Percentiles rank a stretch among this genome's conserved stretches.
phyloP scores from a whole-genome alignment of 2,113 vertebrate genomes.

The Oryzias melastigma region DNA sequence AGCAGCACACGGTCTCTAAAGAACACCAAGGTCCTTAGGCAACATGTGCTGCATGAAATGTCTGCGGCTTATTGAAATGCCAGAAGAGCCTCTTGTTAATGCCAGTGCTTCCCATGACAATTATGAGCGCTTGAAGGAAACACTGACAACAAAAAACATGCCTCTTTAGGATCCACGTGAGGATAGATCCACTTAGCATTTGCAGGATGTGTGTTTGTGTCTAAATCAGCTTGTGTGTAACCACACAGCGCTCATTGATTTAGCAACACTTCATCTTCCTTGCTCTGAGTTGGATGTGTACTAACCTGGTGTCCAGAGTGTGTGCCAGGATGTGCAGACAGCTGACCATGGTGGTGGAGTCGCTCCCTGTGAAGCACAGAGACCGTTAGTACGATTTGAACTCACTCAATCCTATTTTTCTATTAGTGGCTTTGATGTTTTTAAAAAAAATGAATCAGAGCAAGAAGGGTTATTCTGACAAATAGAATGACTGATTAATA shows the following conservation, averaged over 20 bases:
- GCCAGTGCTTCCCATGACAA: slow-evolving; percentile 38
- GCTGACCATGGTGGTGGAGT: slow-evolving; percentile 95
- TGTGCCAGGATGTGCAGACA: slow-evolving; percentile 97
- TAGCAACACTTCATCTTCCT: no score
- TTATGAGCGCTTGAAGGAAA: slow-evolving; percentile 22
- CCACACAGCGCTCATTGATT: not conserved
- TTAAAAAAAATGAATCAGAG: no score
- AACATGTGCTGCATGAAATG: slow-evolving; percentile 43
- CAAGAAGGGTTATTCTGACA: no score
- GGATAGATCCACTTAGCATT: slow-evolving; percentile 6
- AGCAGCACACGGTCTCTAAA: slow-evolving; percentile 44
- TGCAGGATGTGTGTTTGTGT: not conserved
- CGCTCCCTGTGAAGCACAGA: slow-evolving; percentile 81
- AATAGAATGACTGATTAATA: no score
- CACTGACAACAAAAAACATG: slow-evolving; percentile 18
- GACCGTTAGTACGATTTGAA: not conserved
- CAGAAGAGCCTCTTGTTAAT: slow-evolving; percentile 47
- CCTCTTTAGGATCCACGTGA: slow-evolving; percentile 8
- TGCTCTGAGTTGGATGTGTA: not conserved
- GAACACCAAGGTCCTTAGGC: slow-evolving; percentile 47
- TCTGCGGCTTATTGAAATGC: slow-evolving; percentile 53
- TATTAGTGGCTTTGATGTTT: not conserved
- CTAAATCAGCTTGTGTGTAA: not conserved
- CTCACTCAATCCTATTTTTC: not conserved
- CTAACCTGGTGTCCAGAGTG: slow-evolving; percentile 93